phyloP scores from a whole-genome alignment of 2,113 vertebrate genomes.

The Etia nguti region DNA sequence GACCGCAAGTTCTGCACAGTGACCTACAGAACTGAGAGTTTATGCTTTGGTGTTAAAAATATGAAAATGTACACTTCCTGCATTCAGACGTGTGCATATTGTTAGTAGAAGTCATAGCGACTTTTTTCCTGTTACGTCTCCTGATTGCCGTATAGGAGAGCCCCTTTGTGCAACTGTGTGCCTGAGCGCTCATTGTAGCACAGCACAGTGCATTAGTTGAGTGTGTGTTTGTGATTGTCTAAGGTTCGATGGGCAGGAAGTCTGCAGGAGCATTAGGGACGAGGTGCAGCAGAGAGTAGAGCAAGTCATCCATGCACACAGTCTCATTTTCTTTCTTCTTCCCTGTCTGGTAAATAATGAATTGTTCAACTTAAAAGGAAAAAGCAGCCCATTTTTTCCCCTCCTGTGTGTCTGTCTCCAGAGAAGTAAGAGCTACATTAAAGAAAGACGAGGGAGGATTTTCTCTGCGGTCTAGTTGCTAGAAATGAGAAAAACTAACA shows the following conservation, averaged over 20 bases:
- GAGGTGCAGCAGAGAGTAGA: neutral
- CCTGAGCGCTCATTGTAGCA: neutral
- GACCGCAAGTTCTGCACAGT: too few relatives aligned
- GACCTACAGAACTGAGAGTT: too few relatives aligned
- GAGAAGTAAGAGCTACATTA: neutral
- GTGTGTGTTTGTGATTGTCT: neutral
- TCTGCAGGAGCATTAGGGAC: neutral
- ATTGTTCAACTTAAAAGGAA: conserved; percentile 11
- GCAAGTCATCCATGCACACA: conserved; percentile 3
- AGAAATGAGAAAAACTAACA: neutral
- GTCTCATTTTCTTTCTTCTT: conserved; percentile 11
- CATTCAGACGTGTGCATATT: rapidly evolving
- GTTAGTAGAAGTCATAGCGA: neutral
- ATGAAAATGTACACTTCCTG: neutral
- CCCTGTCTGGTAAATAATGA: conserved; percentile 48
- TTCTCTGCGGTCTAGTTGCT: neutral
- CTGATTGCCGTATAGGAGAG: neutral
- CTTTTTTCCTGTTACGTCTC: neutral
- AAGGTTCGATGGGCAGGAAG: neutral
- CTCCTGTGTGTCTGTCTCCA: neutral
- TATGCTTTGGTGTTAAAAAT: neutral
- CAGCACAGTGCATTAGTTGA: neutral
- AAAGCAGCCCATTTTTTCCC: neutral
- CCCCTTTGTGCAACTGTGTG: neutral
- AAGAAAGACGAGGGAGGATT: neutral